Conservation (phyloP, 2,888 invertebrate species). For the Coelopa pilipes region DNA sequence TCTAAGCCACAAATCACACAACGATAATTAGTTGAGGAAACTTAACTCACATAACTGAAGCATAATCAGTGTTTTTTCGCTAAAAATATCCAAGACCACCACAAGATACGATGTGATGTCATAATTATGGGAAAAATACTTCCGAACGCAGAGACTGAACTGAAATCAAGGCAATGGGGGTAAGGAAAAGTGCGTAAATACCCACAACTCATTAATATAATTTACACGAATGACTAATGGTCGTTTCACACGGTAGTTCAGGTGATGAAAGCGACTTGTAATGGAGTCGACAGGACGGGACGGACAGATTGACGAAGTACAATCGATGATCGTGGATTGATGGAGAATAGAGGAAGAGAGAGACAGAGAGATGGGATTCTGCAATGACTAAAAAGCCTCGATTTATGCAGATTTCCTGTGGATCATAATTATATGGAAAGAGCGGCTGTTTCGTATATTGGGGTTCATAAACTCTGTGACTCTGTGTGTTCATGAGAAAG, state of each 20-base stretch:
- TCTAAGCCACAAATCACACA: background rate
- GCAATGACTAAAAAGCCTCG: too few species aligned
- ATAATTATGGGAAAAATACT: conserved; percentile 58
- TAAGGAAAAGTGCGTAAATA: conserved; percentile 50
- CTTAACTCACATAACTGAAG: background rate
- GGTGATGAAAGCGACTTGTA: too few species aligned
- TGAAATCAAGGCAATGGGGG: conserved; percentile 39
- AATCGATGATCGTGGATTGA: too few species aligned
- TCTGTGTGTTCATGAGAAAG: too few species aligned
- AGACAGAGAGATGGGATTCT: too few species aligned
- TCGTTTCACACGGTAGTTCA: conserved; percentile 29
- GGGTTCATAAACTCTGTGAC: too few species aligned
- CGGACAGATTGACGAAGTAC: too few species aligned
- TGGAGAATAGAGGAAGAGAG: too few species aligned
- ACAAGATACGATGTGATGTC: conserved; percentile 35
- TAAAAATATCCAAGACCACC: background rate
- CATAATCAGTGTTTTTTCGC: conserved; percentile 21
- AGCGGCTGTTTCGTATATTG: too few species aligned
- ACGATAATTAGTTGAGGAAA: background rate
- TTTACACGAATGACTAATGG: conserved; percentile 55
- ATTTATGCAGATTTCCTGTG: too few species aligned
- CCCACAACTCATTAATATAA: conserved; percentile 56
- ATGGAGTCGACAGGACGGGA: too few species aligned
- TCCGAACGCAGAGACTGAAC: conserved; percentile 41
- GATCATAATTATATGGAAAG: too few species aligned